Percentiles rank a stretch among this genome's conserved stretches.
Evolutionary conservation across 2,113 vertebrate genomes (phyloP).

Genomic region (Phaetusa simplex): DNA sequence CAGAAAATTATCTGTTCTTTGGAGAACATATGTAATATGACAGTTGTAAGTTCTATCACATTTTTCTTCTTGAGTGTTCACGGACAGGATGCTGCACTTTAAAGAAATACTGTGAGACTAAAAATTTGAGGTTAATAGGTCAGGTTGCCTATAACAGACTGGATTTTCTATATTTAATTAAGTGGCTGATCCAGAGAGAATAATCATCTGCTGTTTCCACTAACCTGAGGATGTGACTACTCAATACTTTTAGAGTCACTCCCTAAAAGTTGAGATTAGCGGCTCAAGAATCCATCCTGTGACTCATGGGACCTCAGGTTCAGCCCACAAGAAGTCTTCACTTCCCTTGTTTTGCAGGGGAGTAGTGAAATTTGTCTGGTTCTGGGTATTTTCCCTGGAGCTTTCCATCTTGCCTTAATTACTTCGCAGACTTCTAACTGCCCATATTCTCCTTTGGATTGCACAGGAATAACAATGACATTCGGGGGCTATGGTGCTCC

Average conservation of each 20-base stretch:
- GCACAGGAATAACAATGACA: neutral
- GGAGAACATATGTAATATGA: conserved; percentile 16
- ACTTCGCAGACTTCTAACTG: neutral
- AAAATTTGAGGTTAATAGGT: conserved; percentile 3
- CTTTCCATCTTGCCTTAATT: neutral
- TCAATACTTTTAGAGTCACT: neutral
- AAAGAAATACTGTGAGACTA: neutral
- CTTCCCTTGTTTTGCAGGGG: neutral
- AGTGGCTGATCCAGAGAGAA: neutral
- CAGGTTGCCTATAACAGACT: neutral
- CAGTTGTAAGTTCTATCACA: conserved; percentile 23
- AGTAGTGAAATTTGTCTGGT: neutral
- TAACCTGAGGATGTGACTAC: neutral
- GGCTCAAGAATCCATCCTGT: neutral
- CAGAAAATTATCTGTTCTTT: conserved; percentile 30
- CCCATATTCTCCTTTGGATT: neutral
- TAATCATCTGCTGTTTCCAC: neutral
- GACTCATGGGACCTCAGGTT: neutral
- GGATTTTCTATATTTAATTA: conserved; percentile 28
- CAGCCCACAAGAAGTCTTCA: neutral
- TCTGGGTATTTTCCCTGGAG: neutral
- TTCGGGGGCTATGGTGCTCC: neutral
- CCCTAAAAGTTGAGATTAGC: neutral
- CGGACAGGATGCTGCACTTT: neutral
- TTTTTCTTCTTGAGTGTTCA: conserved; percentile 47